Percentiles rank a stretch among this genome's conserved stretches.
Conservation (phyloP, 1,140 invertebrate species). For the Laupala kohalensis region DNA sequence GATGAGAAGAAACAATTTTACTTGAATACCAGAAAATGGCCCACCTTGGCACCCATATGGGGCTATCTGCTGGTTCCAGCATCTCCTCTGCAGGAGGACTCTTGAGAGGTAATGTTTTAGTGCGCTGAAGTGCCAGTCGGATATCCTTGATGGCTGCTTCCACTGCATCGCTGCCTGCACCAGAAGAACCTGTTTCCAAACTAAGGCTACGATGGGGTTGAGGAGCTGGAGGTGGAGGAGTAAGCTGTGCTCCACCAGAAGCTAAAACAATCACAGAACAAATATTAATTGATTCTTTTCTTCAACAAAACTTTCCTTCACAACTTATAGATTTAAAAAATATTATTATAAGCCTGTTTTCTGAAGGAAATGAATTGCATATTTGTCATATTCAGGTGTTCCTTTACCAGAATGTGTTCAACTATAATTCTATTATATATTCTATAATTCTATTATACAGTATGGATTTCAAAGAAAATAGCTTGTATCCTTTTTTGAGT, state of each 20-base stretch:
- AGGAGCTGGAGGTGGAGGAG: slow-evolving; percentile 53
- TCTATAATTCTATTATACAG: too few relatives aligned
- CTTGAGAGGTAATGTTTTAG: slow-evolving; percentile 48
- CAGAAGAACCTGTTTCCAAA: slow-evolving; percentile 24
- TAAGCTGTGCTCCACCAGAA: slow-evolving; percentile 22
- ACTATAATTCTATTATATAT: too few relatives aligned
- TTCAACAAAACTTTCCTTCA: not conserved
- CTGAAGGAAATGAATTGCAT: too few relatives aligned
- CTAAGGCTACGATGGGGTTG: slow-evolving; percentile 36
- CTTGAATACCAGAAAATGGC: too few relatives aligned
- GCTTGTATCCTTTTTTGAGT: too few relatives aligned
- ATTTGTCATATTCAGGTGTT: too few relatives aligned
- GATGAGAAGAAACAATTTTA: too few relatives aligned
- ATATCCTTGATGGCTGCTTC: slow-evolving; percentile 73
- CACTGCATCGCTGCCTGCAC: slow-evolving; percentile 27
- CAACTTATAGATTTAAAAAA: too few relatives aligned
- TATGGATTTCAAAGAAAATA: too few relatives aligned
- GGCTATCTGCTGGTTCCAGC: slow-evolving; percentile 33
- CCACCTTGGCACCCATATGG: slow-evolving; percentile 53
- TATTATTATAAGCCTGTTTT: too few relatives aligned
- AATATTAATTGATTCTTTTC: not conserved
- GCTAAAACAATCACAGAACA: not conserved
- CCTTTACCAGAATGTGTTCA: too few relatives aligned
- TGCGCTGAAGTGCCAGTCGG: slow-evolving; percentile 59
- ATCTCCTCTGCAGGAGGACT: slow-evolving; percentile 29